phyloP scores from a whole-genome alignment of 2,797 vertebrate genomes.

The Microhierax caerulescens region DNA sequence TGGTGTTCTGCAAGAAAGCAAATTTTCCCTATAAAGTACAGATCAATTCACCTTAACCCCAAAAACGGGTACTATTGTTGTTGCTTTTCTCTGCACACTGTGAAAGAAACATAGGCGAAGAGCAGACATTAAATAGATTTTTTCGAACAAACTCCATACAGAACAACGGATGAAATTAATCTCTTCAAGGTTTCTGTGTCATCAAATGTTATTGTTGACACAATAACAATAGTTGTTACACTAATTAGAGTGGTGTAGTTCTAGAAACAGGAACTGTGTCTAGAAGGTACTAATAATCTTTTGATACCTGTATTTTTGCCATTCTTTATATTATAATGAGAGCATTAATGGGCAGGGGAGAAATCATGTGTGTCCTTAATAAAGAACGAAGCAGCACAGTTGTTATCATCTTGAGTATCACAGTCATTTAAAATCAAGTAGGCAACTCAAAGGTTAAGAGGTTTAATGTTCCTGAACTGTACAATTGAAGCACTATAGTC shows the following conservation, averaged over 20 bases:
- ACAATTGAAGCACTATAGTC: conserved; percentile 60
- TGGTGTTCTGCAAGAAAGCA: background rate
- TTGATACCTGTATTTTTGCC: conserved; percentile 62
- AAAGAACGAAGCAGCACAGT: conserved; percentile 50
- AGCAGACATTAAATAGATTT: background rate
- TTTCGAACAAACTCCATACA: background rate
- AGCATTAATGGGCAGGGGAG: conserved; percentile 22
- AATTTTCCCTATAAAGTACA: background rate
- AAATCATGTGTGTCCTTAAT: conserved; percentile 63
- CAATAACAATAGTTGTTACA: conserved; percentile 12
- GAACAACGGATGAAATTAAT: conserved; percentile 12
- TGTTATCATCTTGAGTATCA: conserved; percentile 64
- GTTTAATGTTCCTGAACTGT: conserved; percentile 70
- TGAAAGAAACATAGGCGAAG: background rate
- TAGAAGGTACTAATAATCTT: conserved; percentile 58
- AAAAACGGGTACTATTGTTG: background rate
- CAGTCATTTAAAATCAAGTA: conserved; percentile 72
- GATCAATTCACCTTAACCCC: background rate
- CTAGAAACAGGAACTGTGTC: conserved; percentile 44
- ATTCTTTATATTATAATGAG: conserved; percentile 66
- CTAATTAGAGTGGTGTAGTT: conserved; percentile 57
- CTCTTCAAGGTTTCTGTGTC: conserved; percentile 32
- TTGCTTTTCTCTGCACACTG: background rate
- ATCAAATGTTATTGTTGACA: conserved; percentile 51
- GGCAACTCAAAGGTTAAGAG: conserved; percentile 74